Base-by-base conservation (phyloP, 1,140 invertebrate genomes). In the Ruditapes philippinarum region DNA sequence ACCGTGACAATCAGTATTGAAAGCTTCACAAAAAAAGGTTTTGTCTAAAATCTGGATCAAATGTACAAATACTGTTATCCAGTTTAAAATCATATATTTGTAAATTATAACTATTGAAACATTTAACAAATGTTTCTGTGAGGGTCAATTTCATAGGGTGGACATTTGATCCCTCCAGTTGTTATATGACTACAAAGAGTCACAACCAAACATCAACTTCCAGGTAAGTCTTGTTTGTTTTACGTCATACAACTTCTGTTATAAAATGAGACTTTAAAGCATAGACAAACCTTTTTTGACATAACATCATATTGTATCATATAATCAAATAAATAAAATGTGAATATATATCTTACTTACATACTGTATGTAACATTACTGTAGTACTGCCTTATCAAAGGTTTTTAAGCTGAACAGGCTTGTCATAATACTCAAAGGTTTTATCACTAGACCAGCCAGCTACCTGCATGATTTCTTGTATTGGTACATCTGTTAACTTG, bases 381-480 rank as follows among this genome's bases (percentile, higher is more conserved):
- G 0, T 82, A 57, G 17, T 11, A 19, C 9, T n/a, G n/a, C n/a
- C n/a, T n/a, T n/a, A n/a, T n/a, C n/a, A n/a, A n/a, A n/a, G n/a
- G n/a, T n/a, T n/a, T n/a, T n/a, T n/a, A n/a, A n/a, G n/a, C n/a
- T 85, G 12, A 25, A 85, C 17, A 14, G 82, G 65, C 49, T 85
- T 85, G 45, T 85, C 42, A 73, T 85, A 85, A 40, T 38, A 85
- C 54, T 31, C 22, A 54, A 85, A 85, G 12, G 68, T 73, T 31
- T 12, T 51, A 28, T 51, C 82, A 60, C 33, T 73, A n/a, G 80
- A 40, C 80, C 80, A 83, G 22, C 80, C 80, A 68, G 80, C 57
- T n/a, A 68, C 40, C 38, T 51, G 62, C 62, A 85, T 25, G 28
- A 85, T 85, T 17, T 85, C 82, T n/a, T n/a, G 0, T 49, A 85